Evolutionary conservation across 2,888 invertebrate genomes (phyloP).

Genomic region (Melolontha melolontha): DNA sequence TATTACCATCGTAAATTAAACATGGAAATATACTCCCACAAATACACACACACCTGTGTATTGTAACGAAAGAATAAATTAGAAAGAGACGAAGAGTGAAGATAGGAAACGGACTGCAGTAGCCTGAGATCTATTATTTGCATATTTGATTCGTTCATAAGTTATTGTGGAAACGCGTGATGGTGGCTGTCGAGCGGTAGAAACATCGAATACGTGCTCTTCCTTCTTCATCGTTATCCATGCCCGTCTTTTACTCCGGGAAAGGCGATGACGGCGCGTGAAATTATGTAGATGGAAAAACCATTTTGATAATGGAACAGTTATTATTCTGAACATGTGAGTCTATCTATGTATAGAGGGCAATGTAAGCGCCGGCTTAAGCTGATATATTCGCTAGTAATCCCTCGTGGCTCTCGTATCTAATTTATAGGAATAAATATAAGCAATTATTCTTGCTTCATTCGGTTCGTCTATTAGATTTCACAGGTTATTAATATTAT

Average conservation of each 20-base stretch:
- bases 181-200: neutral
- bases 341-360: neutral
- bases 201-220: neutral
- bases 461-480: too few relatives aligned
- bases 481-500: too few relatives aligned
- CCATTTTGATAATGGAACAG: slow-evolving; percentile 53
- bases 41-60: neutral
- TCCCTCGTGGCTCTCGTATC: neutral
- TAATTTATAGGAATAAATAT: slow-evolving; percentile 14
- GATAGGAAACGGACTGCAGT: neutral
- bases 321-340: slow-evolving; percentile 44
- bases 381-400: neutral
- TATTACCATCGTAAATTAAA: slow-evolving; percentile 66
- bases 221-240: neutral
- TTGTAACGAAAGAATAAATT: slow-evolving; percentile 2
- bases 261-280: slow-evolving; percentile 51
- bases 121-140: slow-evolving; percentile 62
- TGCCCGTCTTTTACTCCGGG: neutral
- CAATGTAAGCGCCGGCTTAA: neutral
- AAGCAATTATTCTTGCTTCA: neutral
- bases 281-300: slow-evolving; percentile 54
- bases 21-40: slow-evolving; percentile 58
- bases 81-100: neutral
- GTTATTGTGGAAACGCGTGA: slow-evolving; percentile 33
- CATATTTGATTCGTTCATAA: slow-evolving; percentile 61